phyloP scores from a whole-genome alignment of 2,113 vertebrate genomes.

The Uria aalge region DNA sequence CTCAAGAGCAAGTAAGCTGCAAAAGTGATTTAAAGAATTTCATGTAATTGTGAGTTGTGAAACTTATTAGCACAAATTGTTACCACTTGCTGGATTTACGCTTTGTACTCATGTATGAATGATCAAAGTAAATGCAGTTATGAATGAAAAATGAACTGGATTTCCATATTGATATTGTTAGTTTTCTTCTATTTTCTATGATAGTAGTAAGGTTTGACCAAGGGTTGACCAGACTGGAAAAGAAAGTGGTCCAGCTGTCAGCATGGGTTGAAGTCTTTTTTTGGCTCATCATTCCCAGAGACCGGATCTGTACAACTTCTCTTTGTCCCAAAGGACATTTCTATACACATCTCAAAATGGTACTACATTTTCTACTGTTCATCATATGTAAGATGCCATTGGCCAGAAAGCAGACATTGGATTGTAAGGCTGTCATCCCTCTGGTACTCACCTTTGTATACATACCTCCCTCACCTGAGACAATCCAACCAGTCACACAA shows the following conservation, averaged over 20 bases:
- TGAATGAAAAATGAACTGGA: neutral
- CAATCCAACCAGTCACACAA: neutral
- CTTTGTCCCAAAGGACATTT: neutral
- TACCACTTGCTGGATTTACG: accelerated
- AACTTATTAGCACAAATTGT: neutral
- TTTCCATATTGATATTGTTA: neutral
- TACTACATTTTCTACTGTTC: neutral
- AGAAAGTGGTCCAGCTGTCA: neutral
- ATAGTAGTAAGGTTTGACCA: neutral
- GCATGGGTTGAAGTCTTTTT: neutral
- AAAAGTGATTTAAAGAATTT: neutral
- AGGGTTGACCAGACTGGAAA: neutral
- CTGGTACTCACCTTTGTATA: neutral
- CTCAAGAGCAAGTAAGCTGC: neutral
- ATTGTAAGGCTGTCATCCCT: neutral
- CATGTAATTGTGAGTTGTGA: neutral
- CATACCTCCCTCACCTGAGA: neutral
- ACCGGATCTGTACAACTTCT: neutral
- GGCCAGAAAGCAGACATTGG: neutral
- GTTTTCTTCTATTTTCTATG: neutral
- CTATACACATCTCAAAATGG: neutral
- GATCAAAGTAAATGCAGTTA: neutral
- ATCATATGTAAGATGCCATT: neutral
- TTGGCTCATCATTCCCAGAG: neutral
- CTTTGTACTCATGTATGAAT: neutral